These are phyloP conservation scores for Octodon degus DNA, from an alignment of 2,113 vertebrate genomes.

Conservation along the genomic window DNA sequence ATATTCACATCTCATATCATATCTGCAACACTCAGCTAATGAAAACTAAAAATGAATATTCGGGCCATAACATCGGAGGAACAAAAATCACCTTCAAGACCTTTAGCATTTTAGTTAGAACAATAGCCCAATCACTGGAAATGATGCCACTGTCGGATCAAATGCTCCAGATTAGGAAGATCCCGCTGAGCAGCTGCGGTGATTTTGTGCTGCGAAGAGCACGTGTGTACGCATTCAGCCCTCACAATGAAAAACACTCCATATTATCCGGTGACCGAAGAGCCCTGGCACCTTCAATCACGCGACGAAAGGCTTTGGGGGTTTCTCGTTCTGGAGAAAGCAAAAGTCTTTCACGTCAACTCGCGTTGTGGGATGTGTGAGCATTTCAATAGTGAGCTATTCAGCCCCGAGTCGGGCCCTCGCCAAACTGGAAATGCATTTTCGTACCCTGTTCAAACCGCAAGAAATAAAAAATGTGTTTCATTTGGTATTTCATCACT, in stretches of 20 bases:
- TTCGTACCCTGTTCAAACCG: slow-evolving; percentile 25
- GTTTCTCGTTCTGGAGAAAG: slow-evolving; percentile 54
- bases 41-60: slow-evolving; percentile 74
- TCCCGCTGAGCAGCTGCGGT: neutral
- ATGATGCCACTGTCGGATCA: neutral
- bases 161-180: neutral
- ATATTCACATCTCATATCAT: slow-evolving; percentile 69
- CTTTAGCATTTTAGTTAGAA: slow-evolving; percentile 64
- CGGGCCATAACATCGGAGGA: slow-evolving; percentile 46
- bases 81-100: slow-evolving; percentile 64
- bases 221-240: neutral
- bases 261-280: neutral
- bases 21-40: slow-evolving; percentile 72
- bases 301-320: neutral
- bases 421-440: slow-evolving; percentile 38
- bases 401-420: slow-evolving; percentile 19
- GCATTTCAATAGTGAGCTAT: slow-evolving; percentile 33
- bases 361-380: neutral
- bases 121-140: slow-evolving; percentile 63
- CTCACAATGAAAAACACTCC: slow-evolving; percentile 28
- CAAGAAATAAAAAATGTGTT: slow-evolving; percentile 53
- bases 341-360: slow-evolving; percentile 59
- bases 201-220: neutral
- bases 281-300: slow-evolving; percentile 57
- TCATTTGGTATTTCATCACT: slow-evolving; percentile 52